Evolutionary conservation across 2,888 invertebrate species (phyloP), one percentile per base, ranked within the genome.

Genomic region (Apoda limacodes): DNA sequence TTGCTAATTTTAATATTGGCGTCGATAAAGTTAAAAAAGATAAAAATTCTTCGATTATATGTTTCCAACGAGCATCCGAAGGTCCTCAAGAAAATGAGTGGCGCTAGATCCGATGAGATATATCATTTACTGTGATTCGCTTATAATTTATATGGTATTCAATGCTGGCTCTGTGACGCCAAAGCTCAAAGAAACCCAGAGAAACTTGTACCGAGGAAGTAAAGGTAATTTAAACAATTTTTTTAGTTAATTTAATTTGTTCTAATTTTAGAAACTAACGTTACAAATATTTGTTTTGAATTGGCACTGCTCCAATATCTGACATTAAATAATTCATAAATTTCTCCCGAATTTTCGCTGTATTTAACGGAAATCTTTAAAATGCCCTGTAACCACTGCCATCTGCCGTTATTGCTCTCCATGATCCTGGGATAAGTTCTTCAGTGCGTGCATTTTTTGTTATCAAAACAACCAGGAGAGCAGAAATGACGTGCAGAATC

Each of bases 271-370:
- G 27, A 32, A 27, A 32, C 27, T 26, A 15, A 15, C 27, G 20
- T 20, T 20, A 20, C n/a, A 20, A 20, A n/a, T 20, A 20, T 20
- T 20, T 20, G 20, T 14, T 34, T 30, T 32, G 32, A 35, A 35
- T 28, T 28, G 35, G 32, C 32, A 35, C 26, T 35, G 31, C 32
- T 35, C 31, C 31, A 32, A 35, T 35, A 35, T 35, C 32, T 35
- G 35, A 32, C 35, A 35, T 35, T 28, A 35, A 32, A 35, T 35
- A 35, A 11, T 35, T 32, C 32, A 36, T 32, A 32, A 32, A 35
- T 32, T 35, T 27, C 29, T 27, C 35, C 32, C 32, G 32, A 32
- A 35, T 32, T 35, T 35, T 35, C 26, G 32, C 32, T 29, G 29
- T 35, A 32, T 35, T 35, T 35, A 29, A 32, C 23, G 29, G 32